These are phyloP conservation scores for Geotrupes spiniger DNA, from an alignment of 2,888 invertebrate genomes.

Conservation along the genomic window DNA sequence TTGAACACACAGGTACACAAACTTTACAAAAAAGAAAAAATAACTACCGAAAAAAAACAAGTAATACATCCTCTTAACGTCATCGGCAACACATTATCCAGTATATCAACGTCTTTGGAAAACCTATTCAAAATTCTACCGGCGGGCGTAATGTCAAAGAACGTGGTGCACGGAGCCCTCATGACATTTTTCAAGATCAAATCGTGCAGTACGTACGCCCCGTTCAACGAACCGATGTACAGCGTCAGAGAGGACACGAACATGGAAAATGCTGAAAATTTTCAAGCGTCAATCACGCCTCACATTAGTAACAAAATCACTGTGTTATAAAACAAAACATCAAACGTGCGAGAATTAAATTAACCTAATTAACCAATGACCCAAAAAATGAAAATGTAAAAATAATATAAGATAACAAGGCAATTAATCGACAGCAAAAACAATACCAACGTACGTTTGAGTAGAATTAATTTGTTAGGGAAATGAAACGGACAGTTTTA, in stretches of 20 bases:
- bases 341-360: too few species aligned
- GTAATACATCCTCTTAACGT: conserved; percentile 69
- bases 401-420: conserved; percentile 4
- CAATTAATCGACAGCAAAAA: conserved; percentile 1
- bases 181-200: conserved; percentile 64
- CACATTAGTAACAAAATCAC: too few species aligned
- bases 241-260: conserved; percentile 65
- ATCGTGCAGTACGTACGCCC: conserved; percentile 62
- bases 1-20: too few species aligned
- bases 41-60: conserved; percentile 60
- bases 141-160: conserved; percentile 78
- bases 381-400: not conserved
- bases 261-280: conserved; percentile 60
- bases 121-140: conserved; percentile 78
- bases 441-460: not conserved
- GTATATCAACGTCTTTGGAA: conserved; percentile 70
- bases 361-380: too few species aligned
- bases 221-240: conserved; percentile 64
- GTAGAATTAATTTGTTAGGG: not conserved
- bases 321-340: too few species aligned
- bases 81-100: conserved; percentile 70
- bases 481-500: too few species aligned
- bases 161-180: conserved; percentile 65
- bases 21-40: conserved; percentile 1
- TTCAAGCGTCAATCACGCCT: too few species aligned